Percentiles rank a stretch among this genome's conserved stretches.
Conservation (phyloP, 2,113 vertebrate genomes). For the Seriola rivoliana region DNA sequence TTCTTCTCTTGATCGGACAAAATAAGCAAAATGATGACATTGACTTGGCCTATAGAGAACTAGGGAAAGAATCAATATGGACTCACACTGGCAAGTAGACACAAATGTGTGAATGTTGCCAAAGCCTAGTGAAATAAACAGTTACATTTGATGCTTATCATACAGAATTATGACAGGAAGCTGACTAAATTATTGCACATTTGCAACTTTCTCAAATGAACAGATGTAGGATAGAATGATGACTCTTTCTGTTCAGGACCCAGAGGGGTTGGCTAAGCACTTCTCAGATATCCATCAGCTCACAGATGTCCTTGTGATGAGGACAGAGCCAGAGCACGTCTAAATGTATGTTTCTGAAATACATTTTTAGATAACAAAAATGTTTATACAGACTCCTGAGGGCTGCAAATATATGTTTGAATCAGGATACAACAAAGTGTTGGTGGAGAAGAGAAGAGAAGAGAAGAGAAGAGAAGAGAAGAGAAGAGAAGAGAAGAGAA, state of each 20-base stretch:
- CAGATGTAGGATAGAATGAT: slow-evolving; percentile 58
- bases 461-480: slow-evolving; percentile 9
- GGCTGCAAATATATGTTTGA: neutral
- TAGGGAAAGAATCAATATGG: neutral
- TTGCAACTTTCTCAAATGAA: slow-evolving; percentile 58
- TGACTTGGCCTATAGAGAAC: no score
- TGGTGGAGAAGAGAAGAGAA: slow-evolving; percentile 20
- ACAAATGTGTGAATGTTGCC: slow-evolving; percentile 1
- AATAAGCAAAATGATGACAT: no score
- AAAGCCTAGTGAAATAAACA: neutral
- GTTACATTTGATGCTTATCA: slow-evolving; percentile 5
- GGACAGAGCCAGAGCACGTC: slow-evolving; percentile 29
- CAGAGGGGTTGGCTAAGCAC: slow-evolving; percentile 61
- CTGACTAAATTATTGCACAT: slow-evolving; percentile 39
- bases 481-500: neutral
- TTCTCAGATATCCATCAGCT: slow-evolving; percentile 65
- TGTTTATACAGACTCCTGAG: neutral
- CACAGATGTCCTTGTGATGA: slow-evolving; percentile 61
- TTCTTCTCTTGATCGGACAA: no score
- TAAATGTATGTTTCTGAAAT: slow-evolving; percentile 29
- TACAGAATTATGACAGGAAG: slow-evolving; percentile 32
- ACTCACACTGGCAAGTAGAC: neutral
- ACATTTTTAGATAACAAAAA: slow-evolving; percentile 41
- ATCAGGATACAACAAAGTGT: neutral
- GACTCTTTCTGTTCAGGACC: slow-evolving; percentile 52